Base-by-base conservation (phyloP, 2,113 vertebrate genomes). In the Pogonocichla stellata region DNA sequence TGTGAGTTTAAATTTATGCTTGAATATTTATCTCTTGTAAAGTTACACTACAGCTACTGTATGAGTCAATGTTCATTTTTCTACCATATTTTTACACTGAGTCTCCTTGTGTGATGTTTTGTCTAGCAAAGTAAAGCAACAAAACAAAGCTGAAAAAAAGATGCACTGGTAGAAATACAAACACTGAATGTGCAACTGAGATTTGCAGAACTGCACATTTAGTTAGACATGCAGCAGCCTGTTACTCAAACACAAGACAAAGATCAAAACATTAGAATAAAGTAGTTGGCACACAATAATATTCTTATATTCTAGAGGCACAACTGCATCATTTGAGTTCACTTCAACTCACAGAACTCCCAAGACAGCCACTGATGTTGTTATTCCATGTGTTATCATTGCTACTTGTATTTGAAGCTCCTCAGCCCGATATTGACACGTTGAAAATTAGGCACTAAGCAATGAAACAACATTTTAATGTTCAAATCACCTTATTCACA, bases 1-100 rank as follows among this genome's bases (percentile, higher is more conserved):
- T 51, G 8, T 12, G n/a, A 94, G n/a, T 73, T 89, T 92, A 81
- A 88, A 86, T 82, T 89, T 80, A 58, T 65, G 71, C 31, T 36
- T 65, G 45, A 58, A 67, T 61, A 86, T 17, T 6, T 45, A 29
- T 53, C 7, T 31, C 40, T 28, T 42, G 14, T 77, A 70, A 83
- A 86, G 36, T 80, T 65, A 34, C 33, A 45, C 47, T 83, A 74
- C 54, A 74, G 65, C 31, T 82, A 53, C 9, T 42, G 2, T 36
- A 62, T 33, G 36, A 88, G 38, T 26, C 13, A 57, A 65, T 16
- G 28, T 43, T 92, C 67, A 45, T 81, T 81, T 62, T 85, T 56
- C 24, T 22, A 45, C 40, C 23, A 4, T 90, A 62, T 66, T 86
- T 75, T 93, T 70, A 64, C 23, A 56, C 26, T 33, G 43, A 64